Conservation (phyloP, 1,140 invertebrate species). For the Hetaerina americana region DNA sequence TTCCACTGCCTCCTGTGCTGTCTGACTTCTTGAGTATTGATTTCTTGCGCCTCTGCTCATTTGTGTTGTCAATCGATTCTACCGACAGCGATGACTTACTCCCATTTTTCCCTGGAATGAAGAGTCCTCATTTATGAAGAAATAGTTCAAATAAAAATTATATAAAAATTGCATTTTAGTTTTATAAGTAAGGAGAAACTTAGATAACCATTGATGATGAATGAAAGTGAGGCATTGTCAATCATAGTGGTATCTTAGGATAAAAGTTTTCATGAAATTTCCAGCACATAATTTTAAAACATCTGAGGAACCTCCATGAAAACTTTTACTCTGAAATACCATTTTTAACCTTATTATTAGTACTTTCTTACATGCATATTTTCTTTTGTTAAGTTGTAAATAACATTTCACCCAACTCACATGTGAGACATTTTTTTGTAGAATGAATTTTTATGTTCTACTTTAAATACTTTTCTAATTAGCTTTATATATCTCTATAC, state of each 20-base stretch:
- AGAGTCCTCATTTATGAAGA: not conserved
- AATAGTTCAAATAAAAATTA: not conserved
- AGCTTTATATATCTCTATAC: too few relatives aligned
- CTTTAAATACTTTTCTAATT: not conserved
- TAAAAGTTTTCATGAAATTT: conserved; percentile 24
- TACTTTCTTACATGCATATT: conserved; percentile 11
- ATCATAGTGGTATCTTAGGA: too few relatives aligned
- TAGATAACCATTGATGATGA: too few relatives aligned
- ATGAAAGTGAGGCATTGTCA: too few relatives aligned
- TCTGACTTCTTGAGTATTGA: conserved; percentile 69
- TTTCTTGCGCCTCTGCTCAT: conserved; percentile 48
- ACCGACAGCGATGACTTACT: conserved; percentile 56
- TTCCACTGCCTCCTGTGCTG: conserved; percentile 31
- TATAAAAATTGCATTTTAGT: conserved; percentile 1
- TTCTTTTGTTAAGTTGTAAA: not conserved
- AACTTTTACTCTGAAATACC: conserved; percentile 6
- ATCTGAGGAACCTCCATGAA: conserved; percentile 9
- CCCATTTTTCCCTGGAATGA: conserved; percentile 37
- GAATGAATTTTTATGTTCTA: too few relatives aligned
- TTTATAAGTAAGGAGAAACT: too few relatives aligned
- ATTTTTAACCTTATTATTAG: conserved; percentile 6
- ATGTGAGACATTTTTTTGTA: too few relatives aligned
- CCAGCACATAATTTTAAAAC: conserved; percentile 19
- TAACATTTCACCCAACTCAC: too few relatives aligned
- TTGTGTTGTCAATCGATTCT: conserved; percentile 51